Conservation (phyloP, 2,797 vertebrate species). For the Novumbra hubbsi region DNA sequence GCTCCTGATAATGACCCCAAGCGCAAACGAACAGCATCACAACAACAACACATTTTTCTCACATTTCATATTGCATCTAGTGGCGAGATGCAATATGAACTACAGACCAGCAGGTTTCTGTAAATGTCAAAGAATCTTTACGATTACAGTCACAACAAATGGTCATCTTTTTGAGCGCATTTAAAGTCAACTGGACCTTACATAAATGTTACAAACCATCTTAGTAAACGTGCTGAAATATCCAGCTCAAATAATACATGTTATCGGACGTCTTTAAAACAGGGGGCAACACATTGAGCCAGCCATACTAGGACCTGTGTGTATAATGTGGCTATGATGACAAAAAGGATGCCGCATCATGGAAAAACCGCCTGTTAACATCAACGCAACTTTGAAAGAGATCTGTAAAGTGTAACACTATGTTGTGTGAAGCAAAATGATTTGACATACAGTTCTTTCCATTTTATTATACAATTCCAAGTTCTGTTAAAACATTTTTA, state of each 20-base stretch:
- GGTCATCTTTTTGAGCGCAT: too few relatives aligned
- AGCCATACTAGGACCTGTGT: neutral
- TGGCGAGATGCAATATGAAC: neutral
- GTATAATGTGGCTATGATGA: neutral
- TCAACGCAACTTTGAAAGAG: neutral
- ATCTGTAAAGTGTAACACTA: neutral
- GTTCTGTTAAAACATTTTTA: neutral
- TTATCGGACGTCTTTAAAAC: neutral
- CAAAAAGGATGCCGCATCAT: neutral
- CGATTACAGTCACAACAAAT: neutral
- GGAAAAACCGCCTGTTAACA: neutral
- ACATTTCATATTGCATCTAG: too few relatives aligned
- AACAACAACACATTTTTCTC: neutral
- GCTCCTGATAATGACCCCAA: neutral
- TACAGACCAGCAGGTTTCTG: too few relatives aligned
- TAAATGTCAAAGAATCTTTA: neutral
- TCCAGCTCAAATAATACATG: neutral
- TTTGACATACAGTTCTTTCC: neutral
- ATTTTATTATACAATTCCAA: conserved; percentile 1
- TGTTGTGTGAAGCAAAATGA: neutral
- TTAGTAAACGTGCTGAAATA: neutral
- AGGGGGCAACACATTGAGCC: neutral
- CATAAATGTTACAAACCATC: neutral
- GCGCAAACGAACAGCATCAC: neutral
- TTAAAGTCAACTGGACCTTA: neutral